phyloP scores from a whole-genome alignment of 1,140 invertebrate species.

The Hylaeus volcanicus region DNA sequence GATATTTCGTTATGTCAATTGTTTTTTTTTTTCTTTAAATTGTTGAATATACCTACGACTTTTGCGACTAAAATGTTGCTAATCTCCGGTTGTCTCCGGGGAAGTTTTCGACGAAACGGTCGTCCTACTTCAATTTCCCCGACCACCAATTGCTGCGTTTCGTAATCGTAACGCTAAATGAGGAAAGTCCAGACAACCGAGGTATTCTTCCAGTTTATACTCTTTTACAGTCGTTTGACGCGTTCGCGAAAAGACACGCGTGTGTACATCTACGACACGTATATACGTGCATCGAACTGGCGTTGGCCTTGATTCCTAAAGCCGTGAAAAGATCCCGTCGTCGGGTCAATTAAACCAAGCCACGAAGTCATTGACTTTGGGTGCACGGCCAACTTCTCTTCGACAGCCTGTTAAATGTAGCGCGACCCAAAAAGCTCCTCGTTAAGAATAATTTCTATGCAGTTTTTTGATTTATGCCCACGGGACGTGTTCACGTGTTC shows the following conservation, averaged over 20 bases:
- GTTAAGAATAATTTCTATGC: not conserved
- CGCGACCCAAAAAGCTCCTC: slow-evolving; percentile 14
- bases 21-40: no score
- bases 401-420: slow-evolving; percentile 15
- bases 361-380: slow-evolving; percentile 71
- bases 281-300: not conserved
- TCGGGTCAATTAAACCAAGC: slow-evolving; percentile 72
- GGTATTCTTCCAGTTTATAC: no score
- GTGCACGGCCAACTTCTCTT: slow-evolving; percentile 64
- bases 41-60: no score
- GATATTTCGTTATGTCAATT: no score
- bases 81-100: no score
- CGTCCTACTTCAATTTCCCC: not conserved
- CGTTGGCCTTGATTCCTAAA: slow-evolving; percentile 67
- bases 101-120: not conserved
- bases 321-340: slow-evolving; percentile 66
- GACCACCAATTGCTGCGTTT: not conserved
- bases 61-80: no score
- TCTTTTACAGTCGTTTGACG: not conserved
- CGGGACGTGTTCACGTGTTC: not conserved
- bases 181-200: not conserved
- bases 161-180: not conserved
- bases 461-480: not conserved
- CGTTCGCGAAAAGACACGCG: slow-evolving; percentile 13
- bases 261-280: slow-evolving; percentile 2